A percentile compares a stretch with the other conserved stretches of the same genome.
Evolutionary conservation across 2,888 invertebrate genomes (phyloP).

Genomic region (Nycteola revayana): DNA sequence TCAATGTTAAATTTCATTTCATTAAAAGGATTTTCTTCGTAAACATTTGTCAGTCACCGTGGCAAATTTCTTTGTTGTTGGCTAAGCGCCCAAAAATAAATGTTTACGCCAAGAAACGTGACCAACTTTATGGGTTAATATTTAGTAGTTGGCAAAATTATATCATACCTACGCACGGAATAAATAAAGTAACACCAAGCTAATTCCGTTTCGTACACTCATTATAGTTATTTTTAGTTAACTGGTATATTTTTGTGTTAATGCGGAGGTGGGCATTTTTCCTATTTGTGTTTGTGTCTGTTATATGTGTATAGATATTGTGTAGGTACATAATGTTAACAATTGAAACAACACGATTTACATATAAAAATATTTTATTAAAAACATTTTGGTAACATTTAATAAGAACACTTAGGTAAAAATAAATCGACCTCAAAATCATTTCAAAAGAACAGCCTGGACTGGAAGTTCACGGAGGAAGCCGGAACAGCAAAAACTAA

Average conservation of each 20-base stretch:
- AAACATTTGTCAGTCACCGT: conserved; percentile 18
- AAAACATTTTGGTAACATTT: conserved; percentile 84
- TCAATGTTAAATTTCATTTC: too few species aligned
- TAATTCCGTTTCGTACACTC: conserved; percentile 39
- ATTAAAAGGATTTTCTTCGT: too few species aligned
- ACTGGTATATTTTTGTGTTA: background rate
- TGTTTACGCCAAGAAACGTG: conserved; percentile 52
- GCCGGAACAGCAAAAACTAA: conserved; percentile 81
- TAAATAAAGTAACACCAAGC: conserved; percentile 35
- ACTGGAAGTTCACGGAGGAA: conserved; percentile 82
- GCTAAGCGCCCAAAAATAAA: conserved; percentile 43
- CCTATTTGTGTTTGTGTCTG: too few species aligned
- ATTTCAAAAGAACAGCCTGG: conserved; percentile 83
- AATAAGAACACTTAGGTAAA: conserved; percentile 84
- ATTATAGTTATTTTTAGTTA: conserved; percentile 32
- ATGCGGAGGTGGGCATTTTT: too few species aligned
- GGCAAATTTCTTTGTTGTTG: conserved; percentile 34
- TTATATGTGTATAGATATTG: too few species aligned
- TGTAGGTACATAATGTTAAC: background rate
- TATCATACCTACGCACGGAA: conserved; percentile 24
- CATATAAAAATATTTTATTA: conserved; percentile 84
- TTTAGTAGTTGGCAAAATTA: conserved; percentile 29
- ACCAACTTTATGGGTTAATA: conserved; percentile 41
- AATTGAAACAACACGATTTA: conserved; percentile 56
- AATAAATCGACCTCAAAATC: conserved; percentile 83